phyloP scores from a whole-genome alignment of 1,140 invertebrate species.

The Babylonia areolata region DNA sequence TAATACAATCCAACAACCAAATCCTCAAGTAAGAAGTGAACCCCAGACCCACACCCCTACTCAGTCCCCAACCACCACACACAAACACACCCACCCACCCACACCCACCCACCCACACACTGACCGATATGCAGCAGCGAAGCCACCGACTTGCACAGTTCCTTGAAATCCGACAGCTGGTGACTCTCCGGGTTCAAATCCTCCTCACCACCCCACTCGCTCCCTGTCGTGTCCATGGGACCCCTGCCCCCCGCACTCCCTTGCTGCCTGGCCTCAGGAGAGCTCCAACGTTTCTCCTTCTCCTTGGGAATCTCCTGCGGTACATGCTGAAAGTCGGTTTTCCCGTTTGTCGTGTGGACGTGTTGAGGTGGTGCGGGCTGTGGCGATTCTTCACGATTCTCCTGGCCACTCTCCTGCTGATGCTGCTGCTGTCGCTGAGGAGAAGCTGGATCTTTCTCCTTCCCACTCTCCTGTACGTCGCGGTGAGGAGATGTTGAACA shows the following conservation, averaged over 20 bases:
- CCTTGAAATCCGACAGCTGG: slow-evolving; percentile 26
- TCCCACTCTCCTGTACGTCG: background rate
- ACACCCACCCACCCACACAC: background rate
- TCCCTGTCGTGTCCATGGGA: background rate
- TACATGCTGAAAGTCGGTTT: no score
- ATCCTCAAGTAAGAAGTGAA: no score
- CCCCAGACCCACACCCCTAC: no score
- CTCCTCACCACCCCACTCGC: background rate
- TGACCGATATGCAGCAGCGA: slow-evolving; percentile 29
- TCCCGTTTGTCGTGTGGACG: background rate
- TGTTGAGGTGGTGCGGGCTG: background rate
- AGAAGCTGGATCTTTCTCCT: background rate
- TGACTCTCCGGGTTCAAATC: slow-evolving; percentile 7
- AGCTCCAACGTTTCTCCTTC: no score
- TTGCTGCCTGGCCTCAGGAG: background rate
- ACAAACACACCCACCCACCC: no score
- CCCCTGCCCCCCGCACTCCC: background rate
- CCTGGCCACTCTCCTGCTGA: no score
- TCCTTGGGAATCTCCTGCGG: no score
- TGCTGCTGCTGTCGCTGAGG: no score
- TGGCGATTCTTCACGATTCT: no score
- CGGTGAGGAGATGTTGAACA: background rate
- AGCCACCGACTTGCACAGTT: slow-evolving; percentile 28
- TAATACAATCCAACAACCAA: no score
- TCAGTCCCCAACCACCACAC: no score